A percentile compares a stretch with the other conserved stretches of the same genome.
Conservation (phyloP, 1,140 invertebrate species). For the Propsilocerus akamusi region DNA sequence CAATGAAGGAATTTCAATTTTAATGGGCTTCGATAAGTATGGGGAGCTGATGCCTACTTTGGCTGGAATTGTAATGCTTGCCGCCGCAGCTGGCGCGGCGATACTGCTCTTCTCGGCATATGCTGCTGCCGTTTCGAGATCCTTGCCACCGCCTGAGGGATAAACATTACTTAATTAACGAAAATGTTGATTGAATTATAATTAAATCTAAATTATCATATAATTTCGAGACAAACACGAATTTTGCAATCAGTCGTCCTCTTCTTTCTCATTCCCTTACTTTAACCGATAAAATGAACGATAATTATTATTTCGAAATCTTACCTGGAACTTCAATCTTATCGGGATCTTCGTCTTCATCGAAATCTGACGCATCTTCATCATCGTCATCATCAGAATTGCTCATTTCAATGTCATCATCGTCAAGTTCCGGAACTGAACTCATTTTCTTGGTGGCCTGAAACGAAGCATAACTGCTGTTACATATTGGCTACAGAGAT, state of each 20-base stretch:
- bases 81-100: conserved; percentile 11
- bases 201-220: conserved; percentile 3
- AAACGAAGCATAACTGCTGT: conserved; percentile 6
- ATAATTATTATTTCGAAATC: too few species aligned
- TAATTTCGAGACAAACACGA: background rate
- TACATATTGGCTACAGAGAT: too few species aligned
- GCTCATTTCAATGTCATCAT: conserved; percentile 13
- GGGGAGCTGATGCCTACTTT: conserved; percentile 6
- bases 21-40: background rate
- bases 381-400: conserved; percentile 30
- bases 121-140: conserved; percentile 50
- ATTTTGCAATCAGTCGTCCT: background rate
- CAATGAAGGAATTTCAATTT: background rate
- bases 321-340: conserved; percentile 75
- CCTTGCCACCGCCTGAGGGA: conserved; percentile 59
- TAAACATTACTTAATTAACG: conserved; percentile 11
- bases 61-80: conserved; percentile 9
- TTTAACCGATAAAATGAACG: too few species aligned
- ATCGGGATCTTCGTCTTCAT: conserved; percentile 76
- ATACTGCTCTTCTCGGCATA: conserved; percentile 27
- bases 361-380: conserved; percentile 60
- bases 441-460: conserved; percentile 20
- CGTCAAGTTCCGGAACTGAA: conserved; percentile 13
- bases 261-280: background rate
- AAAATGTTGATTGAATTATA: conserved; percentile 6